phyloP scores from a whole-genome alignment of 2,113 vertebrate genomes.

The Cyanoramphus novaezelandiae region DNA sequence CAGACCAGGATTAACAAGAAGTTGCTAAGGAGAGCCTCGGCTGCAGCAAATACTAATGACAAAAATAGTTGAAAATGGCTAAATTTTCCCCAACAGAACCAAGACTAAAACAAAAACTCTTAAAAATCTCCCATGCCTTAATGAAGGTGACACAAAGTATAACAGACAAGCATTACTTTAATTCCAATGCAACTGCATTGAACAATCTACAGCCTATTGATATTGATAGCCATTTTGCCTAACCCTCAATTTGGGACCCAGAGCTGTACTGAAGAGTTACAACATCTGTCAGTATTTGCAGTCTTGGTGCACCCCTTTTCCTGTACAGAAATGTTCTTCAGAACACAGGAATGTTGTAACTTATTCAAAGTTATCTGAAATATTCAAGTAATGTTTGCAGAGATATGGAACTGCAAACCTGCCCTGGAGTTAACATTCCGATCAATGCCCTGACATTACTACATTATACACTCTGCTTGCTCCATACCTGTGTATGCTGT shows the following conservation, averaged over 20 bases:
- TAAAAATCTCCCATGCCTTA: neutral
- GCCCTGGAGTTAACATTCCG: neutral
- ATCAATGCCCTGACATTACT: neutral
- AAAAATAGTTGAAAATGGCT: neutral
- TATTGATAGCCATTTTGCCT: neutral
- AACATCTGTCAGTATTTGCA: neutral
- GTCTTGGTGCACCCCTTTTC: neutral
- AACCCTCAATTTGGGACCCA: neutral
- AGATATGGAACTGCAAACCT: neutral
- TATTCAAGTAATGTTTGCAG: neutral
- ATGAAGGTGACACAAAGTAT: neutral
- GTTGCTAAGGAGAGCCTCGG: neutral
- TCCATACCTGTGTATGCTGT: constrained; percentile 91
- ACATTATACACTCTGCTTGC: neutral
- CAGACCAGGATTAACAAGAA: neutral
- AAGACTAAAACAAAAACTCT: neutral
- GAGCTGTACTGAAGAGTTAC: neutral
- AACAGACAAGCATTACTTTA: neutral
- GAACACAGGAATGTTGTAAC: rapidly evolving
- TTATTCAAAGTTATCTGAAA: neutral
- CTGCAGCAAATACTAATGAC: neutral
- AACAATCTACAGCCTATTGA: neutral
- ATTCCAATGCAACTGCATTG: neutral
- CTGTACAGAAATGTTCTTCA: neutral
- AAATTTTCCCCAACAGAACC: neutral